Base-by-base conservation (phyloP, 1,140 invertebrate species). In the Drosophila asahinai region DNA sequence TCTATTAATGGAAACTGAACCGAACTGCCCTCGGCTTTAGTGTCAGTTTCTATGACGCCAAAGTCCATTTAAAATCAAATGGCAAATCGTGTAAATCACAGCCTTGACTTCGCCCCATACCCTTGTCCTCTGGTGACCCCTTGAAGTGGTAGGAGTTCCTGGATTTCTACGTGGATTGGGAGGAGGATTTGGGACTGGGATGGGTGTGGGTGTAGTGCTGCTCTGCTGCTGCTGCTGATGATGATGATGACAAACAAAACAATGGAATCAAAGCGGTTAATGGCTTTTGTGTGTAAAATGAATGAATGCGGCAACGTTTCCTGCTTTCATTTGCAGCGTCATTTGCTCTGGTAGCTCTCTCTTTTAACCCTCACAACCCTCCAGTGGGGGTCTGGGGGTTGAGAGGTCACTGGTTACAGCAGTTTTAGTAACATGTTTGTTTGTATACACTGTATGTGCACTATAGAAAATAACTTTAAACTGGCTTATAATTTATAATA, bases 231-330 rank as follows among this genome's bases (percentile, higher is more conserved):
- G 42, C 51, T 70, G 55, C 30, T 82, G 76, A 67, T 86, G 78
- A 64, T 86, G 79, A 70, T 86, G 86, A 90, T 86, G 86, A 86
- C 86, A 89, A 90, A 90, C 86, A 89, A 90, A 90, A 89, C 86
- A 90, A 89, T 90, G 57, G 81, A 89, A 90, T 90, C 86, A 89
- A 91, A 89, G 86, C 86, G 79, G 80, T 90, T 89, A 89, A 89
- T 89, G 86, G 86, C 86, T 89, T 89, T 89, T 89, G 86, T 89
- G 86, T 89, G 86, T 89, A 86, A 86, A 89, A 80, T 90, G 86
- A 89, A 89, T 89, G 84, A 90, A 89, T 89, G 79, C 70, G 68
- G 71, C 79, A 67, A 86, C 78, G 86, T 89, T 89, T 89, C 86
- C 86, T 68, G 86, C 86, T 90, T 90, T 89, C 86, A 90, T 89